Percentiles rank a stretch among this genome's conserved stretches.
These are phyloP conservation scores for Globicephala melas DNA, from an alignment of 2,113 vertebrate species.

Conservation along the genomic window DNA sequence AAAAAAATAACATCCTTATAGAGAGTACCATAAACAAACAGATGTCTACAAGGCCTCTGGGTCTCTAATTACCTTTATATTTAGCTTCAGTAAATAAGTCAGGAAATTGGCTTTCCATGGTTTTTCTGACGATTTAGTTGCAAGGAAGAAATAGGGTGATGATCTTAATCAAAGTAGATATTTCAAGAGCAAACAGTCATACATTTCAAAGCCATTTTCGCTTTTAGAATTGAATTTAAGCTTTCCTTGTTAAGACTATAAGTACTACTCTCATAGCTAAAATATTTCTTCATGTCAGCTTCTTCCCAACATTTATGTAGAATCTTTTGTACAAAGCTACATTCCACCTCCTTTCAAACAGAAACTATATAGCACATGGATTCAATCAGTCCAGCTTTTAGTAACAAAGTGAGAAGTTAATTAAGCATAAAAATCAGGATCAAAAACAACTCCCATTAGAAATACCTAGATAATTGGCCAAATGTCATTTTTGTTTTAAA, in stretches of 20 bases:
- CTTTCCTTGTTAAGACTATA: neutral
- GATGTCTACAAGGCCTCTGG: neutral
- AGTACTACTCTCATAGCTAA: neutral
- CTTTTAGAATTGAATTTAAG: neutral
- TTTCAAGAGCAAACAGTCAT: neutral
- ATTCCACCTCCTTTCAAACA: neutral
- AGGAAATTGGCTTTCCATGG: conserved; percentile 19
- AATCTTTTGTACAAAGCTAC: neutral
- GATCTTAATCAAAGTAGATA: neutral
- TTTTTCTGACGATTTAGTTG: conserved; percentile 9
- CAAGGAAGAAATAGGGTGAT: neutral
- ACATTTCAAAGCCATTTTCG: neutral
- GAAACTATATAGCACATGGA: neutral
- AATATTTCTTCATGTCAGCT: neutral
- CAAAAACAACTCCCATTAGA: neutral
- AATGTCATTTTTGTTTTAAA: conserved; percentile 8
- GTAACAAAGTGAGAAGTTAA: neutral
- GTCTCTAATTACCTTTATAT: conserved; percentile 69
- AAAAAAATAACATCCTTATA: conserved; percentile 59
- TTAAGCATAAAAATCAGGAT: neutral
- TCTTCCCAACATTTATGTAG: neutral
- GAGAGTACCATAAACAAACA: conserved; percentile 36
- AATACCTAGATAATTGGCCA: neutral
- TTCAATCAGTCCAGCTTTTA: neutral
- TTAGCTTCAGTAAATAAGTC: conserved; percentile 56